Percentiles rank a stretch among this genome's conserved stretches.
Conservation (phyloP, 2,797 vertebrate species). For the Myripristis jacobus region DNA sequence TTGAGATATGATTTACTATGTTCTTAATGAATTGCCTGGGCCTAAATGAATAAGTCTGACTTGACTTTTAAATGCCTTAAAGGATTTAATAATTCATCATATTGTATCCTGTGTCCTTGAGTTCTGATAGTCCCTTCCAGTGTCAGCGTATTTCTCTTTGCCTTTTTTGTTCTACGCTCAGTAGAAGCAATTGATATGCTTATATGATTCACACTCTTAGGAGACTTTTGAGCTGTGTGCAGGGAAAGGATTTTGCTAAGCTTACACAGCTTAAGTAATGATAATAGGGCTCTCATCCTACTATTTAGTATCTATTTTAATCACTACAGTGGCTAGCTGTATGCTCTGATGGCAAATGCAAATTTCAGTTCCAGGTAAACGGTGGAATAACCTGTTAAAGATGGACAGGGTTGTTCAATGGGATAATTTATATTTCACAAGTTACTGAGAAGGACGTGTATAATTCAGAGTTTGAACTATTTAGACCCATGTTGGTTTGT, state of each 20-base stretch:
- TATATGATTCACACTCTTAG: slow-evolving; percentile 63
- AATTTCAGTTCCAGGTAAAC: slow-evolving; percentile 56
- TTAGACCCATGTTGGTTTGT: slow-evolving; percentile 10
- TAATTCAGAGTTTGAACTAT: slow-evolving; percentile 15
- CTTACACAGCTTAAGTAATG: slow-evolving; percentile 77
- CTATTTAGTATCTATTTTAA: slow-evolving; percentile 77
- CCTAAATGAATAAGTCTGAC: slow-evolving; percentile 34
- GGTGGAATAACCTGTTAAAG: slow-evolving; percentile 48
- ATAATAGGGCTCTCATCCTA: slow-evolving; percentile 68
- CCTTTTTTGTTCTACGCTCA: slow-evolving; percentile 50
- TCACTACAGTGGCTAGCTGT: slow-evolving; percentile 66
- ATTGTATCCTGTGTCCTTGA: slow-evolving; percentile 63
- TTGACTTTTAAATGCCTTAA: slow-evolving; percentile 50
- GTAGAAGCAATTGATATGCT: slow-evolving; percentile 67
- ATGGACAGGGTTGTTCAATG: slow-evolving; percentile 7
- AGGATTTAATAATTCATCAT: slow-evolving; percentile 53
- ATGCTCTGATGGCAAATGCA: slow-evolving; percentile 58
- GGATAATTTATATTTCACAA: slow-evolving; percentile 12
- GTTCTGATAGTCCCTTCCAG: slow-evolving; percentile 54
- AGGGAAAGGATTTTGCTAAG: slow-evolving; percentile 70
- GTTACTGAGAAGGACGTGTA: slow-evolving; percentile 23
- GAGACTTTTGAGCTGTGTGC: slow-evolving; percentile 62
- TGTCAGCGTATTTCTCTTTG: slow-evolving; percentile 44
- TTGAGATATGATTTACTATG: slow-evolving; percentile 37
- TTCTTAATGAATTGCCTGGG: slow-evolving; percentile 44